Base-by-base conservation (phyloP, 1,140 invertebrate genomes). In the Trichonephila clavata region DNA sequence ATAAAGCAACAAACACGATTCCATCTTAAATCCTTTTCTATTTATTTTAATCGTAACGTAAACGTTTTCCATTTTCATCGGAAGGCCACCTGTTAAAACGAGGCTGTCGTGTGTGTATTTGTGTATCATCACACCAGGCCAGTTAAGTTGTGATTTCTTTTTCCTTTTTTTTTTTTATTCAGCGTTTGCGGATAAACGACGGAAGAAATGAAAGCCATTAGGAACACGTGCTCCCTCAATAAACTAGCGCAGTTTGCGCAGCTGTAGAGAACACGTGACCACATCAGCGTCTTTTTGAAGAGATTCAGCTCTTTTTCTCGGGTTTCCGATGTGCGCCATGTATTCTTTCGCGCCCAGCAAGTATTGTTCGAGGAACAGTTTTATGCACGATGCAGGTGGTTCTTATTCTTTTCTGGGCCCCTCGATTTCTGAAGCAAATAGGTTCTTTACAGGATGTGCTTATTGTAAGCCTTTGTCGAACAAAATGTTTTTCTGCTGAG, bases 171-270 rank as follows among this genome's bases (percentile, higher is more conserved):
- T n/a, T 16, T 32, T 32, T 18, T 2, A 32, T 27, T 13, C 2
- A 13, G 3, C 71, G 1, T 16, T 18, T 18, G 6, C 16, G 71
- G 27, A 5, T 18, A 63, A 32, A 39, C 10, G 27, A 77, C 71
- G 71, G 71, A 77, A 77, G 71, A 77, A 77, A 77, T 39, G 71
- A 77, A 77, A 77, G 71, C 71, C 71, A 77, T 77, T 77, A 77
- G 71, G 32, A 77, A 77, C 71, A 77, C 71, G 71, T 77, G 71
- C 71, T 77, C 32, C 32, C 16, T 32, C 71, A 39, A 77, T 77
- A 77, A 77, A 77, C 71, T 39, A 77, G 32, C 27, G 71, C 24
- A 39, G 71, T 77, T 77, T 77, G 71, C 39, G 27, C 71, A 77
- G 71, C 71, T 77, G 71, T 77, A 32, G 3, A 27, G 5, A 27